Percentiles rank a stretch among this genome's conserved stretches.
phyloP scores from a whole-genome alignment of 2,888 invertebrate species.

The Lasiommata megera region DNA sequence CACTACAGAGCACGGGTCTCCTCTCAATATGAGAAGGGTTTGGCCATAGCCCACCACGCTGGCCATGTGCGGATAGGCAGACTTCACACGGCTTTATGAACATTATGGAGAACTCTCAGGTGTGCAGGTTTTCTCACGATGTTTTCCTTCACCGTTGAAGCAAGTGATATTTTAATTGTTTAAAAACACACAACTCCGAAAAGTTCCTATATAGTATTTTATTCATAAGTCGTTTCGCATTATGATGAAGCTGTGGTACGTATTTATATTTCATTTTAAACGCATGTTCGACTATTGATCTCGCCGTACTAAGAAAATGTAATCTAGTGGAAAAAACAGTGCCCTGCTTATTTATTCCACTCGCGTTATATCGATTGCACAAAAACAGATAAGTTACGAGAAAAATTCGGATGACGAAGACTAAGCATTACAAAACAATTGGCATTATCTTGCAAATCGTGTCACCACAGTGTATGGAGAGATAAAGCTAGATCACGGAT shows the following conservation, averaged over 20 bases:
- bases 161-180: no score
- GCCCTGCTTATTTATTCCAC: constrained; percentile 12
- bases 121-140: no score
- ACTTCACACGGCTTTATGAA: no score
- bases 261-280: neutral
- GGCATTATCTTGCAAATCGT: constrained; percentile 18
- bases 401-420: constrained; percentile 10
- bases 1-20: no score
- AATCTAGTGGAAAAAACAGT: neutral
- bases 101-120: no score
- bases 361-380: constrained; percentile 6
- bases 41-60: no score
- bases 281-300: neutral
- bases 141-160: no score
- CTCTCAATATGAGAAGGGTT: no score
- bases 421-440: constrained; percentile 7
- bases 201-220: no score
- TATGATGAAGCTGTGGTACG: neutral
- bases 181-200: no score
- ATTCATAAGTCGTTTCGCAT: neutral
- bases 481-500: neutral
- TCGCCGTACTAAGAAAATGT: neutral
- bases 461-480: constrained; percentile 5
- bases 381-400: constrained; percentile 17
- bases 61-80: no score